Percentiles rank a stretch among this genome's conserved stretches.
Conservation (phyloP, 1,140 invertebrate species). For the Aphelenchoides besseyi region DNA sequence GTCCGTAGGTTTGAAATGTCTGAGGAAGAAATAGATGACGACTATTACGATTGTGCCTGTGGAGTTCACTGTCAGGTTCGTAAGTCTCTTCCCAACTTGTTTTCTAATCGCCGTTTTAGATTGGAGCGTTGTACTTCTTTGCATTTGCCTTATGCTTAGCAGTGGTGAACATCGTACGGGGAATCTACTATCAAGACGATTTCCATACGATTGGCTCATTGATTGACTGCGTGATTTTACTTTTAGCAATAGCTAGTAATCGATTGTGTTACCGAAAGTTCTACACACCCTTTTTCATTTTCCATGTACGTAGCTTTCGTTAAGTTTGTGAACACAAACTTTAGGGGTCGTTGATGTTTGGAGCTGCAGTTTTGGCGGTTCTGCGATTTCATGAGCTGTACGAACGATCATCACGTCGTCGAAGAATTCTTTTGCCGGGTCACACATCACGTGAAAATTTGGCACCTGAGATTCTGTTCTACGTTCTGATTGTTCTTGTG, state of each 20-base stretch:
- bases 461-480: not conserved
- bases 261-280: not conserved
- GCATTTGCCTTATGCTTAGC: not conserved
- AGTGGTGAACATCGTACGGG: not conserved
- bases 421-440: not conserved
- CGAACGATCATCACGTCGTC: not conserved
- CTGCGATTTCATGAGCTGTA: not conserved
- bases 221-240: not conserved
- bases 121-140: not conserved
- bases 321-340: slow-evolving; percentile 2
- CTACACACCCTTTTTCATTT: not conserved
- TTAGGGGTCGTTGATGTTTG: not conserved
- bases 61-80: not conserved
- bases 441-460: not conserved
- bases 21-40: not conserved
- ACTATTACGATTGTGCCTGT: not conserved
- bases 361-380: not conserved
- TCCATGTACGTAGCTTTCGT: not conserved
- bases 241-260: not conserved
- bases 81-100: not conserved
- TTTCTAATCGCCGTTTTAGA: not conserved
- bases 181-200: slow-evolving; percentile 4
- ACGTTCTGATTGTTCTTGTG: slow-evolving; percentile 2
- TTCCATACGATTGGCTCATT: slow-evolving; percentile 3
- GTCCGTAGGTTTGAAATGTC: not conserved